phyloP scores from a whole-genome alignment of 1,140 invertebrate species.

The Ceratitis capitata region DNA sequence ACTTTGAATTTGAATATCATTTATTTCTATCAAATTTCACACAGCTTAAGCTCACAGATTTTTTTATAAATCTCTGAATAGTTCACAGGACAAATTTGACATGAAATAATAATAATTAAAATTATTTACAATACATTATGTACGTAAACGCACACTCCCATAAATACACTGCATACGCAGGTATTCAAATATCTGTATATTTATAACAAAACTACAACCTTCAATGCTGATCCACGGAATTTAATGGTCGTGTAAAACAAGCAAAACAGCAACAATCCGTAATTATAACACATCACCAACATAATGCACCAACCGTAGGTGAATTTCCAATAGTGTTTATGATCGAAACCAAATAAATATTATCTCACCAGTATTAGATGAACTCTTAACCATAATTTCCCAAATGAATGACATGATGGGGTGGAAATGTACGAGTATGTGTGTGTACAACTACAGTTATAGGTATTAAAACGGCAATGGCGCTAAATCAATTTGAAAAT shows the following conservation, averaged over 20 bases:
- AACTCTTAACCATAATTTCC: conserved; percentile 28
- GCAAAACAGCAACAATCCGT: background rate
- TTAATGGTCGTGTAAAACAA: background rate
- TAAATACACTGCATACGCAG: too few relatives aligned
- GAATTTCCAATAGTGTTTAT: too few relatives aligned
- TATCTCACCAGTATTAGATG: conserved; percentile 28
- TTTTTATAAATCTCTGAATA: too few relatives aligned
- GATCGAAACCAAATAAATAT: background rate
- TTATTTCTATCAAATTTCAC: too few relatives aligned
- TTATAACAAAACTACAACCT: background rate
- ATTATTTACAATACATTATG: too few relatives aligned
- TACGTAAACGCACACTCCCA: too few relatives aligned
- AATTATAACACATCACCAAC: background rate
- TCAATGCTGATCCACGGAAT: background rate
- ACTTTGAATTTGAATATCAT: too few relatives aligned
- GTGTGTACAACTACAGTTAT: background rate
- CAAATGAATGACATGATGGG: background rate
- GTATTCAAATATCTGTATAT: too few relatives aligned
- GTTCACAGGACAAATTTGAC: too few relatives aligned
- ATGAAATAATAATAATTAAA: too few relatives aligned
- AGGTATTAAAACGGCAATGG: background rate
- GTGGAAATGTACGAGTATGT: background rate
- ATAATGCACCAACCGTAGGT: background rate
- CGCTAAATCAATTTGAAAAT: background rate
- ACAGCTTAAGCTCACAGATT: too few relatives aligned